Base-by-base conservation (phyloP, 2,888 invertebrate species). In the Chaetoderma sp. region DNA sequence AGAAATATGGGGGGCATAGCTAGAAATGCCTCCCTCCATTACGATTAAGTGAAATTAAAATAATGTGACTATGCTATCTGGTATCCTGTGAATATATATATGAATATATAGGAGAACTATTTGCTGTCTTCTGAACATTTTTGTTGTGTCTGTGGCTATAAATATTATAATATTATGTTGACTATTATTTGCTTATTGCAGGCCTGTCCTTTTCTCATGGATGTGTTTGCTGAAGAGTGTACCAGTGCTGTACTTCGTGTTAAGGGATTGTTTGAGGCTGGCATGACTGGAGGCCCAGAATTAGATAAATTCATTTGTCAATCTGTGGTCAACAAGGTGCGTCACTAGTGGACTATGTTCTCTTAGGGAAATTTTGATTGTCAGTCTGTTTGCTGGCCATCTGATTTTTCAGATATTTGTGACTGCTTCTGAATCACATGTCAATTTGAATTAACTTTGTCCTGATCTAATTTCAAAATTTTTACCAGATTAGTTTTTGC, bases 181-280 rank as follows among this genome's bases (percentile, higher is more conserved):
- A 57, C 16, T 42, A 16, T 45, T 23, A 44, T 45, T 13, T 4
- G 45, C 16, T 62, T 10, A 25, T 56, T 68, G 1, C 71, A 85
- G 85, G 82, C 83, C 0, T 82, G 80, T 60, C 82, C 83, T 13
- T 85, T 77, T 70, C 56, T 71, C 45, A 28, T 85, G 25, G 80
- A 83, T 60, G 78, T 83, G 0, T 82, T 78, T 61, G 70, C 79
- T 13, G 82, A 84, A 61, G 76, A 76, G 16, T 73, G 78, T 44
- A 71, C 63, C 33, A 72, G 75, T 36, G 74, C 76, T 8, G 65
- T 57, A 13, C 74, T 85, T 25, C 71, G 60, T 45, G 80, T 81
- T 4, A 65, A 67, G 16, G 74, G 75, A n/a, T 67, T 82, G 44
- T 76, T 79, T 52, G 52, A 33, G 16, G 47, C 39, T 13, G 32